Conservation (phyloP, 2,888 invertebrate genomes). For the Adela reaumurella region DNA sequence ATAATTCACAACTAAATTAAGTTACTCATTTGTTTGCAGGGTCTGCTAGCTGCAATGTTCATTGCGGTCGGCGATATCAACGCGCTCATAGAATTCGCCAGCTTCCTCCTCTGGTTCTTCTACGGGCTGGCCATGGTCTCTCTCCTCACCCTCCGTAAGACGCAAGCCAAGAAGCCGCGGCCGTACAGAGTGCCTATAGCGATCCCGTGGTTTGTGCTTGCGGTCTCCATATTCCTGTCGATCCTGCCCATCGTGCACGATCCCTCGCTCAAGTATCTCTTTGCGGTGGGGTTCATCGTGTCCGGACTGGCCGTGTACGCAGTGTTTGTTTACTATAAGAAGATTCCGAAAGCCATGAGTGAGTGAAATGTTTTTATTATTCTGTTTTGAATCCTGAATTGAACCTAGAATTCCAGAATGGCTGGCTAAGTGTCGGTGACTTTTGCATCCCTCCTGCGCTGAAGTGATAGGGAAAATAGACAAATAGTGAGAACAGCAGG, state of each 20-base stretch:
- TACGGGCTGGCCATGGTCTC: slow-evolving; percentile 81
- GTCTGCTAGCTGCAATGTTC: slow-evolving; percentile 65
- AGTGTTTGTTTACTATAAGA: slow-evolving; percentile 69
- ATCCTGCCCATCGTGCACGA: slow-evolving; percentile 71
- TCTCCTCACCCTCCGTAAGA: slow-evolving; percentile 67
- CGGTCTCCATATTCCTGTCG: slow-evolving; percentile 69
- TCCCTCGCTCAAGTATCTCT: slow-evolving; percentile 72
- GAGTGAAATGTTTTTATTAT: slow-evolving; percentile 32
- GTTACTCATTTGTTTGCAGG: too few species aligned
- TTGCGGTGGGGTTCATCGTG: slow-evolving; percentile 68
- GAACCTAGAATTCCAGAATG: too few species aligned
- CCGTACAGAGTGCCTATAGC: slow-evolving; percentile 72
- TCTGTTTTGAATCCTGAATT: too few species aligned
- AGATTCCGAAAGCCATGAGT: slow-evolving; percentile 62
- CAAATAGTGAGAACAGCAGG: not conserved
- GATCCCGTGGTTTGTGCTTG: slow-evolving; percentile 69
- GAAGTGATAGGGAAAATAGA: not conserved
- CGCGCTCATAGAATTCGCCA: slow-evolving; percentile 78
- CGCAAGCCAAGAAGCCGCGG: slow-evolving; percentile 62
- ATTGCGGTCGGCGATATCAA: slow-evolving; percentile 71
- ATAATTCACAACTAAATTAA: too few species aligned
- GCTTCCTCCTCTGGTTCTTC: slow-evolving; percentile 85
- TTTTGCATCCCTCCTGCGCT: too few species aligned
- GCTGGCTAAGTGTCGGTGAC: too few species aligned
- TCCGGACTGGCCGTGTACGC: slow-evolving; percentile 70